Base-by-base conservation (phyloP, 2,113 vertebrate genomes). In the Anas platyrhynchos region DNA sequence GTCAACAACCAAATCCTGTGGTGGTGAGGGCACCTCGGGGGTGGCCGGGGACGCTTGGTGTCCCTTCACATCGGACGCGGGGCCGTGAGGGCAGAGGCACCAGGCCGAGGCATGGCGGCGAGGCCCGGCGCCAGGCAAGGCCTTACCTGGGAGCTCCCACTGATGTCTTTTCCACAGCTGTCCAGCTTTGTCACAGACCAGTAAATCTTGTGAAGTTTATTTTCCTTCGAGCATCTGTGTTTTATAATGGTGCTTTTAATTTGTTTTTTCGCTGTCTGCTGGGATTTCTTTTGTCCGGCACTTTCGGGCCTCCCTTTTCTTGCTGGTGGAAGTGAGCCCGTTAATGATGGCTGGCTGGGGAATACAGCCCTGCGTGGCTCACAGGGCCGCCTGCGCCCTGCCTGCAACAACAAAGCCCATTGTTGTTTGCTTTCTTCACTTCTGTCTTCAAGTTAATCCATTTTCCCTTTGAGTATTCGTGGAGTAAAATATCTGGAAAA, bases 161-260 rank as follows among this genome's bases (percentile, higher is more conserved):
- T 99, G 99, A 99, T 99, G 98, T 95, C 98, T 99, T 99, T 99
- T 99, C 99, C 99, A 99, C 98, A 98, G 97, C 98, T 91, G 97
- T 98, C 98, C 97, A 95, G 97, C 97, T 98, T 98, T 98, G 98
- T 98, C 98, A 98, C 98, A 98, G 98, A 91, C 88, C 98, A 98
- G 97, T 99, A 99, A 99, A 99, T 99, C 99, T 98, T 97, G 95
- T 91, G 92, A 98, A 98, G 98, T 98, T 99, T 99, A 98, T 99
- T 99, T 99, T 99, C 98, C 98, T 99, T 99, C 97, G 98, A 99
- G 98, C 99, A 99, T 99, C 99, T 99, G 99, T 98, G 98, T 99
- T 99, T 99, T 99, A 99, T 99, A 99, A 99, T 97, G 98, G 98
- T 95, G 97, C 98, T 98, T 99, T 99, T 99, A 98, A 99, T 99